Conservation (phyloP, 2,888 invertebrate species). For the Syrista parreyssii region DNA sequence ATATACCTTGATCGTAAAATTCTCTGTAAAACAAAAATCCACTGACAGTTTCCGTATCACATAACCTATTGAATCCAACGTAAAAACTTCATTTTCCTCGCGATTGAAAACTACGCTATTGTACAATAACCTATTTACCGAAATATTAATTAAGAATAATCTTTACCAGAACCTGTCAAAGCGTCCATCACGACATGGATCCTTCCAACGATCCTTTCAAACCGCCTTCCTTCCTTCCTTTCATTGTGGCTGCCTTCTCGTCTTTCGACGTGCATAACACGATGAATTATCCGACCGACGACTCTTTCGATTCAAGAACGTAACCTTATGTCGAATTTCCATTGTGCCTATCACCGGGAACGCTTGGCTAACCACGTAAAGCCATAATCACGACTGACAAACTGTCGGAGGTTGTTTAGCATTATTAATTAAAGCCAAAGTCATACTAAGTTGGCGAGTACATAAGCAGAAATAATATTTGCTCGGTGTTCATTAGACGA, state of each 20-base stretch:
- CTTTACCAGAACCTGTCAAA: neutral
- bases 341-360: neutral
- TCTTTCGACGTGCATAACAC: neutral
- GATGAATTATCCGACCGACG: neutral
- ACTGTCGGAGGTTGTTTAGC: slow-evolving; percentile 50
- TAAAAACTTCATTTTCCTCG: neutral
- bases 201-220: too few relatives aligned
- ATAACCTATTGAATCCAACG: neutral
- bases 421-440: slow-evolving; percentile 65
- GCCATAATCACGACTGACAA: neutral
- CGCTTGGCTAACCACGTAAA: neutral
- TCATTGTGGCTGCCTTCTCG: too few relatives aligned
- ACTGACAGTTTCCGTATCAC: too few relatives aligned
- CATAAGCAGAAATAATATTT: slow-evolving; percentile 65
- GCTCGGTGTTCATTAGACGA: slow-evolving; percentile 64
- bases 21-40: too few relatives aligned
- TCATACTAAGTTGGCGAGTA: slow-evolving; percentile 63
- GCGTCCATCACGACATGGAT: too few relatives aligned
- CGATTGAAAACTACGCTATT: neutral
- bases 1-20: too few relatives aligned
- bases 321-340: neutral
- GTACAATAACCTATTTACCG: neutral
- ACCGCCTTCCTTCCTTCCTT: too few relatives aligned
- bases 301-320: neutral
- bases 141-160: neutral